A percentile compares a stretch with the other conserved stretches of the same genome.
Evolutionary conservation across 1,140 invertebrate species (phyloP).

Genomic region (Phortica variegata): DNA sequence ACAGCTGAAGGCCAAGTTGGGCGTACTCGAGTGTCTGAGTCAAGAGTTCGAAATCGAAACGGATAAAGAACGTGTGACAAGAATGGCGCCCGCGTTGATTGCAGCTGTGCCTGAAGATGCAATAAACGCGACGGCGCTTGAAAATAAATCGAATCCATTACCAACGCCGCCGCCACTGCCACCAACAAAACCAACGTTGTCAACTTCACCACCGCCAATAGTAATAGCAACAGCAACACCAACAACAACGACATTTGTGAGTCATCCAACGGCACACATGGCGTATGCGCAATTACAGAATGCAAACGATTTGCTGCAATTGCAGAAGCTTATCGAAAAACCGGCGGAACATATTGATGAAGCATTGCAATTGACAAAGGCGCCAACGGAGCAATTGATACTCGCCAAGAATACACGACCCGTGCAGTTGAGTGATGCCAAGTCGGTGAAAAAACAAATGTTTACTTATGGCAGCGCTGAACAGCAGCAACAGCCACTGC

Average conservation of each 20-base stretch:
- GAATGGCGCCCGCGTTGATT: constrained; percentile 51
- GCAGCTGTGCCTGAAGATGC: constrained; percentile 56
- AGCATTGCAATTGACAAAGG: not conserved
- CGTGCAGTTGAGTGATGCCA: constrained; percentile 2
- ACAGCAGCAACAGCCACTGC: constrained; percentile 6
- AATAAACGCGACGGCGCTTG: too few species aligned
- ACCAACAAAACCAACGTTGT: not conserved
- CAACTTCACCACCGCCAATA: too few species aligned
- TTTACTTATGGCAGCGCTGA: constrained; percentile 3
- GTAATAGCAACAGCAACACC: too few species aligned
- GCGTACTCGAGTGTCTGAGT: constrained; percentile 65
- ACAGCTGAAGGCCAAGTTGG: constrained; percentile 64
- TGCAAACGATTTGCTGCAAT: not conserved
- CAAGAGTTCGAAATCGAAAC: constrained; percentile 59
- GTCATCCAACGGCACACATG: too few species aligned
- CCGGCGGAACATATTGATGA: not conserved
- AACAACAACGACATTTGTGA: too few species aligned
- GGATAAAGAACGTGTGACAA: constrained; percentile 60
- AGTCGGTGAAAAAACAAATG: constrained; percentile 20
- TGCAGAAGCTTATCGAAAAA: constrained; percentile 7
- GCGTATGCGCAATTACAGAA: not conserved
- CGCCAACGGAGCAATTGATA: not conserved
- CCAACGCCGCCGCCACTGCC: not conserved
- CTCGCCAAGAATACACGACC: not conserved
- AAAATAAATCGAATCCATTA: too few species aligned